phyloP scores from a whole-genome alignment of 2,888 invertebrate genomes.

The Autographa gamma region DNA sequence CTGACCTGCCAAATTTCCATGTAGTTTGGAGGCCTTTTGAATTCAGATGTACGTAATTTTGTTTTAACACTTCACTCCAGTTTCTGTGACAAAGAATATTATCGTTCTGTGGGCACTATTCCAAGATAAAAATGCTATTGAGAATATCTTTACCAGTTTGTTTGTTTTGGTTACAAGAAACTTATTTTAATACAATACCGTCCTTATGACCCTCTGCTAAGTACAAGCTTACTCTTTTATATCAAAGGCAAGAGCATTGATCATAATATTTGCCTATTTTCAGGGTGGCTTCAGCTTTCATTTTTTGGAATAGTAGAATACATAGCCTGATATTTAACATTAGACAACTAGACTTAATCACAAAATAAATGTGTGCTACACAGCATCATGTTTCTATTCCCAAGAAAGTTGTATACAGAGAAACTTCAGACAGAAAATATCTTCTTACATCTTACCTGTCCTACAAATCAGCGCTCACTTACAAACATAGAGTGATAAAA shows the following conservation, averaged over 20 bases:
- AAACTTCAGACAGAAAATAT: background rate
- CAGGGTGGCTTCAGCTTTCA: too few species aligned
- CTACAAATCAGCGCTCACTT: constrained; percentile 7
- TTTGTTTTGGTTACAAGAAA: too few species aligned
- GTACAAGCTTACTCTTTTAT: too few species aligned
- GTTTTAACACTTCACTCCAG: constrained; percentile 24
- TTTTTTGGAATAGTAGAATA: too few species aligned
- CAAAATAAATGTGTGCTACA: background rate
- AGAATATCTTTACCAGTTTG: too few species aligned
- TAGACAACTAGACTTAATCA: background rate
- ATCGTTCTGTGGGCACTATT: constrained; percentile 34
- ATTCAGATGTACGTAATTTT: constrained; percentile 40
- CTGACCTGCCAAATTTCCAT: constrained; percentile 55
- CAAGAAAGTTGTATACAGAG: constrained; percentile 1
- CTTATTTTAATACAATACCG: too few species aligned
- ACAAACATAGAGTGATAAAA: constrained; percentile 11
- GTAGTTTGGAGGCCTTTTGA: constrained; percentile 41
- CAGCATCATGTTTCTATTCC: background rate
- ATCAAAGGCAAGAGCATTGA: too few species aligned
- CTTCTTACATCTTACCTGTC: background rate
- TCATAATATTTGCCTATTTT: too few species aligned
- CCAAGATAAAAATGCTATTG: constrained; percentile 27
- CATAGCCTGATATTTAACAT: background rate
- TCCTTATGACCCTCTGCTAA: too few species aligned
- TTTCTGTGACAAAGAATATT: constrained; percentile 42